Percentiles rank a stretch among this genome's conserved stretches.
Conservation (phyloP, 2,888 invertebrate genomes). For the Meandrusa payeni region DNA sequence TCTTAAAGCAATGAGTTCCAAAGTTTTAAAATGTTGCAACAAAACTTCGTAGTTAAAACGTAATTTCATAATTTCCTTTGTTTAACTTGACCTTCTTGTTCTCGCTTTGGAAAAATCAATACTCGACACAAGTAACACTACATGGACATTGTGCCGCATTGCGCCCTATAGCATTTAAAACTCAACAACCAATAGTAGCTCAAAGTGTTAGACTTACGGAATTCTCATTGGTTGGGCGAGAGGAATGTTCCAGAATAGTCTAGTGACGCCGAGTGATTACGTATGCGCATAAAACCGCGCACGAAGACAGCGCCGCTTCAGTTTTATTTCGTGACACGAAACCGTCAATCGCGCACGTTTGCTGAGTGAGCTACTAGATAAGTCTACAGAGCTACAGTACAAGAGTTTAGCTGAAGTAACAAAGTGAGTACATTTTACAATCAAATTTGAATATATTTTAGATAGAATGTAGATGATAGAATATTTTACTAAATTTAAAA, state of each 20-base stretch:
- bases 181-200: constrained; percentile 54
- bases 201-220: constrained; percentile 32
- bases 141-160: constrained; percentile 25
- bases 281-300: constrained; percentile 42
- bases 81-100: no score
- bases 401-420: constrained; percentile 42
- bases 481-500: no score
- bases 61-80: no score
- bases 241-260: constrained; percentile 72
- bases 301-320: constrained; percentile 39
- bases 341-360: constrained; percentile 76
- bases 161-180: constrained; percentile 30
- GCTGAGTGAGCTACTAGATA: constrained; percentile 64
- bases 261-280: constrained; percentile 60
- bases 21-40: no score
- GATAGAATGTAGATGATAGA: no score
- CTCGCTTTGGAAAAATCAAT: constrained; percentile 24
- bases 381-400: constrained; percentile 50
- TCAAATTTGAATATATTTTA: no score
- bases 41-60: no score
- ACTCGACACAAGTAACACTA: constrained; percentile 18
- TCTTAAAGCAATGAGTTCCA: no score
- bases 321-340: constrained; percentile 67
- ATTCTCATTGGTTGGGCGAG: constrained; percentile 48
- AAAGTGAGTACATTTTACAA: constrained; percentile 53